Percentiles rank a stretch among this genome's conserved stretches.
Conservation (phyloP, 2,888 invertebrate species). For the Ichneumon xanthorius region DNA sequence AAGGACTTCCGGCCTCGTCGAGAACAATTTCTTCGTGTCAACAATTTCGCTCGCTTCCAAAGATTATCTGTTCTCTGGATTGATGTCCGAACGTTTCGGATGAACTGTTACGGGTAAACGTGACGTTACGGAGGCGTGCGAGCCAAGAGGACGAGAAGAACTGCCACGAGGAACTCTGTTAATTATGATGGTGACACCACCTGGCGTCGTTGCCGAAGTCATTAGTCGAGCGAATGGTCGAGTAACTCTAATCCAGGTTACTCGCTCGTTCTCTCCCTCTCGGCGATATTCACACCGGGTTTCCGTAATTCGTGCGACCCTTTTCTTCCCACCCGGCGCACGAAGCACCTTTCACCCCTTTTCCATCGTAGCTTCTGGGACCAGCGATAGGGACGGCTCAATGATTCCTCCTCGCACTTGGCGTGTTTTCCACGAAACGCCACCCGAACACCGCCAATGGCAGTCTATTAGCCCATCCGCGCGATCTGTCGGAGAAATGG, state of each 20-base stretch:
- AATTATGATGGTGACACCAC: constrained; percentile 82
- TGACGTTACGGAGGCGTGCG: background rate
- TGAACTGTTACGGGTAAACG: background rate
- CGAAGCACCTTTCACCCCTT: constrained; percentile 50
- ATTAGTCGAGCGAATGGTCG: constrained; percentile 81
- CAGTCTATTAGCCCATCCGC: constrained; percentile 40
- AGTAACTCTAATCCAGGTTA: constrained; percentile 67
- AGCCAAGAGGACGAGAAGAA: constrained; percentile 38
- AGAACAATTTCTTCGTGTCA: background rate
- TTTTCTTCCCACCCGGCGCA: constrained; percentile 32
- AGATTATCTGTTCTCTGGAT: background rate
- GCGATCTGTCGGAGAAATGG: constrained; percentile 27
- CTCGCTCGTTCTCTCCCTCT: constrained; percentile 5
- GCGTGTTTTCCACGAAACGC: constrained; percentile 3
- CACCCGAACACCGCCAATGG: constrained; percentile 27
- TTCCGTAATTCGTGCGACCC: constrained; percentile 66
- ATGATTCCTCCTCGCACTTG: constrained; percentile 36
- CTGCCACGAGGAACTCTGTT: constrained; percentile 66
- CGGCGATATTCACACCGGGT: constrained; percentile 54
- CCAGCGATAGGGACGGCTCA: constrained; percentile 10
- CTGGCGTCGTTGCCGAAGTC: constrained; percentile 80
- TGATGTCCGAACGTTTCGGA: background rate
- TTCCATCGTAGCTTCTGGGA: constrained; percentile 21
- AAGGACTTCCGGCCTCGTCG: background rate
- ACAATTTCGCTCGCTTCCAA: background rate